Evolutionary conservation across 1,140 invertebrate species (phyloP), one percentile per base, ranked within the genome.

Genomic region (Zaprionus camerounensis): DNA sequence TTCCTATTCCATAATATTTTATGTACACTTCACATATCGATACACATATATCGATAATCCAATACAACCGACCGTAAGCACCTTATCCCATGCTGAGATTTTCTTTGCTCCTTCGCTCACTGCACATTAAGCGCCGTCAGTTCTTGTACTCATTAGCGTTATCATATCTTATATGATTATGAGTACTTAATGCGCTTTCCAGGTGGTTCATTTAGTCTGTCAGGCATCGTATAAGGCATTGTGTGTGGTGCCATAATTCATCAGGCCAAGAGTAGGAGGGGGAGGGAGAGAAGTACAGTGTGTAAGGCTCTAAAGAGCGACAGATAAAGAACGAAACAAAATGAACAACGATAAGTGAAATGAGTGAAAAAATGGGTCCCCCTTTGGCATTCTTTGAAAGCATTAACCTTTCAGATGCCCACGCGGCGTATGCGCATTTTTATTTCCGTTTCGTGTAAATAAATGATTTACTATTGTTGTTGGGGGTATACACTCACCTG

Each of bases 401-500:
- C 9, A 51, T 31, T 24, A 9, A 20, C 24, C n/a, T 15, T n/a
- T 22, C 15, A 17, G 28, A 6, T 46, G 38, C 26, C 13, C 49
- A 76, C 69, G 41, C 41, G 34, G 69, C 73, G 73, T 76, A 71
- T 76, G 57, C 61, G 73, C 57, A 26, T 28, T 71, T 53, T 61
- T 58, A 26, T 71, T 41, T 65, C n/a, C 59, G 67, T 75, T 75
- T 49, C 38, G 24, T 65, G 38, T 71, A 56, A 41, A 20, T 55
- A 46, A 20, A 34, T 56, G 24, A 56, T 28, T 57, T 46, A 12
- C 5, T 46, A 49, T 34, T 13, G 26, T 46, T 55, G 46, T 51
- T 26, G 36, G 15, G 63, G 12, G 0, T 28, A 6, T 49, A 3
- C 11, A 49, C 46, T 51, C 46, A 51, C 46, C 46, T 51, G 46